phyloP scores from a whole-genome alignment of 2,797 vertebrate genomes.

The Corythornis leucogaster region DNA sequence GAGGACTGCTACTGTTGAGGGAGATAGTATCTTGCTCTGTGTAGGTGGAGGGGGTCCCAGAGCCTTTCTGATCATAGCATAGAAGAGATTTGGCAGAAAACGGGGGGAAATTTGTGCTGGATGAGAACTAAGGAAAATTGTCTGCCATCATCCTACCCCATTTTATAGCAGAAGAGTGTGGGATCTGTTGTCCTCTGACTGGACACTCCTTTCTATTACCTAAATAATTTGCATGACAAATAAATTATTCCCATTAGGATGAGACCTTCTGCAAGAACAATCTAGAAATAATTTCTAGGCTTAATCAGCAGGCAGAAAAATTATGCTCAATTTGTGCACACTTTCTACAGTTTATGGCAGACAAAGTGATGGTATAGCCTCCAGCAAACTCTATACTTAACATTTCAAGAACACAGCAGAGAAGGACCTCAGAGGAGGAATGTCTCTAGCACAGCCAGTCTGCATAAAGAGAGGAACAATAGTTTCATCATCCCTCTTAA shows the following conservation, averaged over 20 bases:
- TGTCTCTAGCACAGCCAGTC: not conserved
- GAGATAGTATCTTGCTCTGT: not conserved
- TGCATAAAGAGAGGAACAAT: not conserved
- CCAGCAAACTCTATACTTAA: not conserved
- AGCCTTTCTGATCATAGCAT: not conserved
- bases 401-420: not conserved
- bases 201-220: not conserved
- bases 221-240: not conserved
- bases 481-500: not conserved
- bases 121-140: not conserved
- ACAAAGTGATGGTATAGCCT: not conserved
- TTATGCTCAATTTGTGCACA: not conserved
- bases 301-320: not conserved
- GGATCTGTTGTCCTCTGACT: not conserved
- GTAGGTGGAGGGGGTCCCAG: not conserved
- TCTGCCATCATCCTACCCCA: not conserved
- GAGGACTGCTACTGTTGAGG: not conserved
- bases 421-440: not conserved
- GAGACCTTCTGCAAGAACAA: not conserved
- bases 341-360: not conserved
- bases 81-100: not conserved
- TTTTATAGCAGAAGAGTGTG: rapidly evolving
- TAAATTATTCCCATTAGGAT: not conserved
- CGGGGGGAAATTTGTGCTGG: not conserved
- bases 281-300: not conserved